Evolutionary conservation across 2,888 invertebrate species (phyloP), one percentile per base, ranked within the genome.

Genomic region (Tinea semifulvella): DNA sequence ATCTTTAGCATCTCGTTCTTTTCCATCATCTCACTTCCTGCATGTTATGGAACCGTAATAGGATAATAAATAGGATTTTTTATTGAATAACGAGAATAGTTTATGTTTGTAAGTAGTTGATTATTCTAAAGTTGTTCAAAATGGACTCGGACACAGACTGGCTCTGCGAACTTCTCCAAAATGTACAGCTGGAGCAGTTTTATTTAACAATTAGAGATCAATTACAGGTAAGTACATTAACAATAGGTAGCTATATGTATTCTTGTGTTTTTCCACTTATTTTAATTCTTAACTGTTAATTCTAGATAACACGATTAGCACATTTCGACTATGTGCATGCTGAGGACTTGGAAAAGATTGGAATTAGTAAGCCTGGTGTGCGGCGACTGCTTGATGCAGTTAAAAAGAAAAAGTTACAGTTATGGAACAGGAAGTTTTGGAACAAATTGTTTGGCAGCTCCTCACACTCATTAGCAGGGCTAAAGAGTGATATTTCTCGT

Each of bases 241-340:
- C 28, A 4, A 22, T 8, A 22, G 8, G 25, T 22, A 22, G 5
- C 6, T 27, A 13, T 28, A 20, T 46, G 31, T 45, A 38, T 26
- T 26, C 10, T 11, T 13, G 31, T 31, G n/a, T 2, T 31, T 31
- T 31, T 31, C 13, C 31, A 2, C 11, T 13, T 14, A n/a, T 13
- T 31, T 3, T 31, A n/a, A 4, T 6, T 26, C 11, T 31, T n/a
- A 31, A 31, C 14, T 31, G 7, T 40, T 46, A 48, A 49, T 52
- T 74, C 69, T 85, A 93, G 85, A 88, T 97, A 47, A 95, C 98
- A 25, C 85, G 95, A 49, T 72, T 98, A 57, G 90, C 95, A 44
- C 99, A 99, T 75, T 99, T 99, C 68, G 96, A 98, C 58, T 96
- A 93, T 85, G 98, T 98, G n/a, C 92, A 92, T 59, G 82, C 92